phyloP scores from a whole-genome alignment of 2,113 vertebrate species.

The Mola mola region DNA sequence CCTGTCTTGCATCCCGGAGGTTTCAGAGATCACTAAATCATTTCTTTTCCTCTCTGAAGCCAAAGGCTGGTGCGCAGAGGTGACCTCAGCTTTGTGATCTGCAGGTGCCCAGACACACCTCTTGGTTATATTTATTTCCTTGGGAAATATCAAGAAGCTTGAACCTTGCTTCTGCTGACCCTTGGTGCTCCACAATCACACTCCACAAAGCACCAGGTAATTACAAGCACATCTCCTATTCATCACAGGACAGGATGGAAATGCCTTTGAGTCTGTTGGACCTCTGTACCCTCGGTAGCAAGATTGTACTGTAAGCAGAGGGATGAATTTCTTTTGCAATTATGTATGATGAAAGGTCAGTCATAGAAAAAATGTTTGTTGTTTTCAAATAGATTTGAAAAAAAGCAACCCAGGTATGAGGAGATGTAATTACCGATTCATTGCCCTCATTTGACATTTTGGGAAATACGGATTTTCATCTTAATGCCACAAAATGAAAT shows the following conservation, averaged over 20 bases:
- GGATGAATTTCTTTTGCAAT: conserved; percentile 32
- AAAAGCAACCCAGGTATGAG: neutral
- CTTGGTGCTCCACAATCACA: conserved; percentile 57
- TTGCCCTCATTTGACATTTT: conserved; percentile 15
- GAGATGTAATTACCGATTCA: conserved; percentile 24
- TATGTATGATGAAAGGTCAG: conserved; percentile 37
- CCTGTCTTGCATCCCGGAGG: conserved; percentile 18
- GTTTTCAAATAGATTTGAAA: conserved; percentile 7
- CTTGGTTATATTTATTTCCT: conserved; percentile 69
- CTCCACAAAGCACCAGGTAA: conserved; percentile 61
- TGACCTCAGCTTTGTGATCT: conserved; percentile 37
- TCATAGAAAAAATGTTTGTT: conserved; percentile 12
- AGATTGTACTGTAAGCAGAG: conserved; percentile 16
- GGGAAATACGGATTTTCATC: neutral
- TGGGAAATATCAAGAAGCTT: conserved; percentile 65
- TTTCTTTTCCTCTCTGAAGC: conserved; percentile 40
- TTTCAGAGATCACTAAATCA: conserved; percentile 44
- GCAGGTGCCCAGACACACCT: conserved; percentile 30
- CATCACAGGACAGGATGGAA: conserved; percentile 56
- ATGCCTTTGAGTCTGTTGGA: conserved; percentile 34
- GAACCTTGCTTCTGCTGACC: conserved; percentile 63
- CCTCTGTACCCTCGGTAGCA: conserved; percentile 21
- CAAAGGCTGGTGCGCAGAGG: conserved; percentile 47
- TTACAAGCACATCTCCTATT: conserved; percentile 64
- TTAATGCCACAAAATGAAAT: conserved; percentile 4